phyloP scores from a whole-genome alignment of 2,888 invertebrate genomes.

The Petrolisthes cinctipes region DNA sequence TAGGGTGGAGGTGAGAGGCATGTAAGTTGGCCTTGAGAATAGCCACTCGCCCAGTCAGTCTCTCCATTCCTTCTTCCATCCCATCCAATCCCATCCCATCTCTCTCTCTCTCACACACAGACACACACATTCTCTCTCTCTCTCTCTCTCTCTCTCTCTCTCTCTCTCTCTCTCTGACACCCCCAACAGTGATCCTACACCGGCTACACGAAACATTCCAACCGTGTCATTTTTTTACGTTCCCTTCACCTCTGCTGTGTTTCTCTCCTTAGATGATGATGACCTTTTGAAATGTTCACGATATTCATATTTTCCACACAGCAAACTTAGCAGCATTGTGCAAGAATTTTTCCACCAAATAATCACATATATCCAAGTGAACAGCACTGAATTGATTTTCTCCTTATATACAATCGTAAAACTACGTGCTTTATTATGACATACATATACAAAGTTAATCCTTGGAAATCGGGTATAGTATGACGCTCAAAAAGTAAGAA shows the following conservation, averaged over 20 bases:
- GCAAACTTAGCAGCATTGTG: no score
- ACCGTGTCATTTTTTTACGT: neutral
- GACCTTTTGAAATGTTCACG: no score
- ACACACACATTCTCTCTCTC: neutral
- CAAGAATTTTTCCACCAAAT: no score
- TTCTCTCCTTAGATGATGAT: no score
- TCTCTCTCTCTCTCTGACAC: neutral
- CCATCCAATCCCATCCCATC: neutral
- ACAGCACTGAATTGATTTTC: no score
- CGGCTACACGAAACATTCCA: neutral
- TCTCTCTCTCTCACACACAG: neutral
- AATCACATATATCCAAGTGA: no score
- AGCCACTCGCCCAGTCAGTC: neutral
- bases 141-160: conserved; percentile 8
- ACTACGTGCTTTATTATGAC: no score
- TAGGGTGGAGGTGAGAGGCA: neutral
- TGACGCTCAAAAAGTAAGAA: neutral
- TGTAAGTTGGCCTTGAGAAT: neutral
- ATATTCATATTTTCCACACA: no score
- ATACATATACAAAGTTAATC: no score
- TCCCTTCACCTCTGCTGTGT: no score
- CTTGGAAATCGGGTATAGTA: neutral
- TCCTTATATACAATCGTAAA: no score
- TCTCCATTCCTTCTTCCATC: neutral
- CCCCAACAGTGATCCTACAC: neutral